Evolutionary conservation across 1,140 invertebrate species (phyloP).

Genomic region (Drosophila sturtevanti): DNA sequence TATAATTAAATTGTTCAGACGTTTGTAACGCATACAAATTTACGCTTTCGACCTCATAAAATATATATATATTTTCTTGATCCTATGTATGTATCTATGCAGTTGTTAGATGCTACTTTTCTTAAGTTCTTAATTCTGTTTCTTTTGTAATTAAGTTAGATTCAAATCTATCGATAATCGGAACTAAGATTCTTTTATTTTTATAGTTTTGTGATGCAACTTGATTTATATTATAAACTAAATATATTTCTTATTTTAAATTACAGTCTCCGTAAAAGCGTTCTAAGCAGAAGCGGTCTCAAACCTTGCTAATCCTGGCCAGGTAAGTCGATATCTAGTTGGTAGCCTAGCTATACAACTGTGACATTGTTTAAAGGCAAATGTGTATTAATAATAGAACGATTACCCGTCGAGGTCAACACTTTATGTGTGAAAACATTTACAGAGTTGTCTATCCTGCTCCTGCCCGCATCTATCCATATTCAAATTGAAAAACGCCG

Average conservation of each 20-base stretch:
- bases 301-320: slow-evolving; percentile 52
- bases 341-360: slow-evolving; percentile 53
- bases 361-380: slow-evolving; percentile 64
- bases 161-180: too few relatives aligned
- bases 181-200: too few relatives aligned
- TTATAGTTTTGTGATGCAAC: too few relatives aligned
- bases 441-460: slow-evolving; percentile 3
- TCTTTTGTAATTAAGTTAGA: too few relatives aligned
- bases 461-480: slow-evolving; percentile 44
- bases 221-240: background rate
- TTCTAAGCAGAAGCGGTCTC: slow-evolving; percentile 18
- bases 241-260: background rate
- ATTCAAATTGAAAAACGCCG: slow-evolving; percentile 68
- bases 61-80: too few relatives aligned
- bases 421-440: slow-evolving; percentile 53
- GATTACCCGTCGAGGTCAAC: slow-evolving; percentile 72
- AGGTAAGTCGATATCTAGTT: slow-evolving; percentile 49
- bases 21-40: too few relatives aligned
- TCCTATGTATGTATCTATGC: too few relatives aligned
- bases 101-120: too few relatives aligned
- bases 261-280: slow-evolving; percentile 24
- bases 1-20: too few relatives aligned
- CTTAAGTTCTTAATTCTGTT: too few relatives aligned
- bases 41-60: too few relatives aligned
- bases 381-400: slow-evolving; percentile 74